Percentiles rank a stretch among this genome's conserved stretches.
These are phyloP conservation scores for Chrosomus eos DNA, from an alignment of 2,797 vertebrate genomes.

Conservation along the genomic window DNA sequence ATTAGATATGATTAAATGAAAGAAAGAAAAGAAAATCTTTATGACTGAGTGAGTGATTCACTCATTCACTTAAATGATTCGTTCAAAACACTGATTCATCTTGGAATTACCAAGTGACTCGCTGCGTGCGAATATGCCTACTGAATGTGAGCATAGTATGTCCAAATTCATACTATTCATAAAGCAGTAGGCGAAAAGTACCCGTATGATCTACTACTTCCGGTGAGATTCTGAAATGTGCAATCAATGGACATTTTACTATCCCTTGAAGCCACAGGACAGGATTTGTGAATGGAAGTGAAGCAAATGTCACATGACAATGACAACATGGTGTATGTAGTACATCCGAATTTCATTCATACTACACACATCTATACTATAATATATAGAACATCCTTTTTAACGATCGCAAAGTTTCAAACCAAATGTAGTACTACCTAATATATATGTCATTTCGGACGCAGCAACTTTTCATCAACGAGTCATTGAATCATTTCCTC, in stretches of 20 bases:
- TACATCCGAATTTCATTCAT: neutral
- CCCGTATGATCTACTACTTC: neutral
- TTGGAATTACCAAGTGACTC: neutral
- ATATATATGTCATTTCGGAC: neutral
- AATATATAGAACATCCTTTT: neutral
- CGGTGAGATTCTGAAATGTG: neutral
- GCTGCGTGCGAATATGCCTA: too few relatives aligned
- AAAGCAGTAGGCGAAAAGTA: neutral
- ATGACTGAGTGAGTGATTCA: neutral
- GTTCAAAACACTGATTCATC: neutral
- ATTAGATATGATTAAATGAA: neutral
- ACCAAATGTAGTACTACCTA: neutral
- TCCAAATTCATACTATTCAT: neutral
- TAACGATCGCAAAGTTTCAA: neutral
- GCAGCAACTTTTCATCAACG: neutral
- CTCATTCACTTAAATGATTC: neutral
- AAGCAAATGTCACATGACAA: neutral
- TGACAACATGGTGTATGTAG: neutral
- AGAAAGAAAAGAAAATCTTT: neutral
- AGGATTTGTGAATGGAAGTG: neutral
- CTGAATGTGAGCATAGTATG: neutral
- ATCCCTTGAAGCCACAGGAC: neutral
- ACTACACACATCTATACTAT: neutral
- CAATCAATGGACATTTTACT: neutral
- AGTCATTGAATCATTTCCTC: neutral